These are phyloP conservation scores for Scomber scombrus DNA, from an alignment of 2,113 vertebrate species.

Conservation along the genomic window DNA sequence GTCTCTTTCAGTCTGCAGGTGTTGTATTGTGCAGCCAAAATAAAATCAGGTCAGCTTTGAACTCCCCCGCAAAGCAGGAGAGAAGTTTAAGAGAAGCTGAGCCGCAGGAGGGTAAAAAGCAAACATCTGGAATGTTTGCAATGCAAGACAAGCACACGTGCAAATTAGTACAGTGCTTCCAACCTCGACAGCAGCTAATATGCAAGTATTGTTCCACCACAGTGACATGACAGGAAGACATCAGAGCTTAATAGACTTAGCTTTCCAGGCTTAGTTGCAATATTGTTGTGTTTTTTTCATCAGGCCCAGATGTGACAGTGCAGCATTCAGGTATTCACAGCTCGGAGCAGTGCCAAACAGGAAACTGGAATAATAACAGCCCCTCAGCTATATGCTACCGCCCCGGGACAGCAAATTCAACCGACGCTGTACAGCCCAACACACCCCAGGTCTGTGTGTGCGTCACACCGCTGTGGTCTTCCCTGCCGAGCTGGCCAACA, in stretches of 20 bases:
- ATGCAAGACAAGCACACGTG: background rate
- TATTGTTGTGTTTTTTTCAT: slow-evolving; percentile 43
- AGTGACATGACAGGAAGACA: slow-evolving; percentile 54
- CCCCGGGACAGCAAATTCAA: slow-evolving; percentile 27
- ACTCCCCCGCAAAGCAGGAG: slow-evolving; percentile 25
- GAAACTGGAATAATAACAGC: slow-evolving; percentile 68
- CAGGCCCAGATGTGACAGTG: slow-evolving; percentile 40
- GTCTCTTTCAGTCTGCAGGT: slow-evolving; percentile 58
- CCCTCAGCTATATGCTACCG: slow-evolving; percentile 23
- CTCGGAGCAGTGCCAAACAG: slow-evolving; percentile 52
- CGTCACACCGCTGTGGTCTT: slow-evolving; percentile 41
- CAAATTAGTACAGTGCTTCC: background rate
- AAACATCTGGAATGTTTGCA: slow-evolving; percentile 53
- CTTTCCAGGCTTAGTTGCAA: slow-evolving; percentile 41
- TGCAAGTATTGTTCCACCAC: background rate
- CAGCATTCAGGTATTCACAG: slow-evolving; percentile 60
- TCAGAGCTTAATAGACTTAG: slow-evolving; percentile 44
- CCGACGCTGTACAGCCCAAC: background rate
- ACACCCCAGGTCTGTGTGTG: slow-evolving; percentile 22
- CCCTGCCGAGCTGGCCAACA: slow-evolving; percentile 56
- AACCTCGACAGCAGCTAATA: slow-evolving; percentile 10
- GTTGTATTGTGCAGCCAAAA: slow-evolving; percentile 52
- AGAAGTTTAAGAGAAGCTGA: slow-evolving; percentile 23
- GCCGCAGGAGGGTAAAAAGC: slow-evolving; percentile 34
- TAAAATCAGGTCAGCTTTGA: slow-evolving; percentile 65